These are phyloP conservation scores for Ephestia elutella DNA, from an alignment of 1,140 invertebrate species.

Conservation along the genomic window DNA sequence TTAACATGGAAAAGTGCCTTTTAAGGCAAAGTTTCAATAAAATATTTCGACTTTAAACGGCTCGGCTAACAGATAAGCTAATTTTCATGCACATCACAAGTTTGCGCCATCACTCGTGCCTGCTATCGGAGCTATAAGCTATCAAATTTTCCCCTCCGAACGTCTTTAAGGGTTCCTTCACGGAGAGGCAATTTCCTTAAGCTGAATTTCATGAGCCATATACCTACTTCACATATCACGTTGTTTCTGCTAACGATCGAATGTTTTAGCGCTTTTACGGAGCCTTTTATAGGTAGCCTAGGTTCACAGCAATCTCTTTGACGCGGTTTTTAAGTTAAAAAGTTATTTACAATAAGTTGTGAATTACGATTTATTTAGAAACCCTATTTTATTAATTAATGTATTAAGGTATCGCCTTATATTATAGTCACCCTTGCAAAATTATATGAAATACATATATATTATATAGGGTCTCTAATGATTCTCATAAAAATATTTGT, in stretches of 20 bases:
- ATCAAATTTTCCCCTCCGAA: conserved; percentile 61
- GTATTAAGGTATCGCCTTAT: too few relatives aligned
- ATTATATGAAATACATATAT: too few relatives aligned
- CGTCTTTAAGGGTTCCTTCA: conserved; percentile 44
- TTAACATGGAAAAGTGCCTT: too few relatives aligned
- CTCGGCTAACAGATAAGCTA: neutral
- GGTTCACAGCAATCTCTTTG: too few relatives aligned
- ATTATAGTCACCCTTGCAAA: too few relatives aligned
- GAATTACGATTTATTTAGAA: too few relatives aligned
- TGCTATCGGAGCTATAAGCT: conserved; percentile 52
- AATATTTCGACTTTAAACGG: neutral
- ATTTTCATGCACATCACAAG: conserved; percentile 9
- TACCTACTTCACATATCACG: conserved; percentile 51
- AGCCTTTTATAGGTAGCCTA: neutral
- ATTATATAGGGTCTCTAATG: too few relatives aligned
- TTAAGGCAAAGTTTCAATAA: too few relatives aligned
- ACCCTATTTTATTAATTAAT: too few relatives aligned
- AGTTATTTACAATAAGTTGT: too few relatives aligned
- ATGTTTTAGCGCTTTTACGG: conserved; percentile 41
- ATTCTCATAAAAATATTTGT: too few relatives aligned
- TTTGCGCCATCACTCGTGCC: conserved; percentile 29
- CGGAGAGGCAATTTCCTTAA: conserved; percentile 64
- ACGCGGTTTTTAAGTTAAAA: too few relatives aligned
- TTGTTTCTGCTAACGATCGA: conserved; percentile 46
- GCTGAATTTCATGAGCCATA: conserved; percentile 65